Percentiles rank a stretch among this genome's conserved stretches.
Evolutionary conservation across 2,113 vertebrate genomes (phyloP).

Genomic region (Tichodroma muraria): DNA sequence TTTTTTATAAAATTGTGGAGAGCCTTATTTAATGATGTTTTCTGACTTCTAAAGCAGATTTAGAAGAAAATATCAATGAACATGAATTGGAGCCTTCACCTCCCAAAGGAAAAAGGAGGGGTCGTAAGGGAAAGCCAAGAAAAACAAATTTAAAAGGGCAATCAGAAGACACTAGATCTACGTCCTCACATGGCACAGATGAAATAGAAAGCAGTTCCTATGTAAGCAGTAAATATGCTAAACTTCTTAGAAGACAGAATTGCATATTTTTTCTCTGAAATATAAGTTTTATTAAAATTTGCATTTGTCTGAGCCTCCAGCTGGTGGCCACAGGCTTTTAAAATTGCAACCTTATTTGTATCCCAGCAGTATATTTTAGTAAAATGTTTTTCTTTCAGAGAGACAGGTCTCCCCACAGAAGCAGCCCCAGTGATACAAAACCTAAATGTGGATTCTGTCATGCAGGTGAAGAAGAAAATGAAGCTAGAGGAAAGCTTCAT

Average conservation of each 20-base stretch:
- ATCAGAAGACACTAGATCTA: conserved; percentile 88
- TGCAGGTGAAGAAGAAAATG: conserved; percentile 94
- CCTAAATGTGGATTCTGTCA: conserved; percentile 98
- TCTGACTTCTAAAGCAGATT: conserved; percentile 74
- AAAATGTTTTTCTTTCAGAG: conserved; percentile 77
- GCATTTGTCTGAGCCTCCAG: conserved; percentile 47
- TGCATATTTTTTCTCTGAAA: conserved; percentile 25
- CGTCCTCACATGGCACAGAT: conserved; percentile 92
- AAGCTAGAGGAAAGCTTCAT: conserved; percentile 93
- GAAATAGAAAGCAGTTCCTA: conserved; percentile 94
- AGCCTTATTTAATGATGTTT: conserved; percentile 16
- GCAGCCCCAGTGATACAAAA: conserved; percentile 87
- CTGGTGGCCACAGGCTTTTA: conserved; percentile 52
- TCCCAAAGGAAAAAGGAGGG: conserved; percentile 86
- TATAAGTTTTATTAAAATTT: not conserved
- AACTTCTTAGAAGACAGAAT: conserved; percentile 44
- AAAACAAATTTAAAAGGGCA: conserved; percentile 84
- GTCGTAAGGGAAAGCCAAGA: conserved; percentile 86
- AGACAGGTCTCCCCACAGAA: conserved; percentile 92
- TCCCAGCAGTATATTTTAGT: conserved; percentile 62
- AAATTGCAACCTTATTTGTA: conserved; percentile 34
- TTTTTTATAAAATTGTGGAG: not conserved
- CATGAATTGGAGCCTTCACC: conserved; percentile 88
- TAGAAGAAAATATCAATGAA: conserved; percentile 86
- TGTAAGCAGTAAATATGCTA: conserved; percentile 75